Evolutionary conservation across 2,797 vertebrate species (phyloP).

Genomic region (Arrhamphus sclerolepis): DNA sequence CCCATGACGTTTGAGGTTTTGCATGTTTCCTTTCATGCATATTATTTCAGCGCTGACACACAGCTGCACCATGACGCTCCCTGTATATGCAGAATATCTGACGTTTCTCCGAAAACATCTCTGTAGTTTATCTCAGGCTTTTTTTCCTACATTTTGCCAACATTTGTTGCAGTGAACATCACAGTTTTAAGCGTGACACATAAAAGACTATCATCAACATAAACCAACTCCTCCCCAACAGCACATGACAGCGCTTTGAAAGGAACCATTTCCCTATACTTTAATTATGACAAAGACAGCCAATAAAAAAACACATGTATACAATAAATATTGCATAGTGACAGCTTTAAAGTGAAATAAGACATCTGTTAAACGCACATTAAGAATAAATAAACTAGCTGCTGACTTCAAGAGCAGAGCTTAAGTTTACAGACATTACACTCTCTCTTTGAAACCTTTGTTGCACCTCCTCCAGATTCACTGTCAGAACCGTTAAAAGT

Average conservation of each 20-base stretch:
- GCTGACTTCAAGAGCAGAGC: neutral
- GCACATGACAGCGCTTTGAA: constrained; percentile 8
- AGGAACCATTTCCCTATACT: neutral
- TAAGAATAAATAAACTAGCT: neutral
- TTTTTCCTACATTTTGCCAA: constrained; percentile 14
- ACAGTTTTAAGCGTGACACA: neutral
- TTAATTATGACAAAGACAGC: neutral
- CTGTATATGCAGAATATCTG: too few species aligned
- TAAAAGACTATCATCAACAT: constrained; percentile 12
- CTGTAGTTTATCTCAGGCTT: neutral
- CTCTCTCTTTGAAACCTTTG: neutral
- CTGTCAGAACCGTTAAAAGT: neutral
- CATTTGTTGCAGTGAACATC: neutral
- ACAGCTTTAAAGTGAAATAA: too few species aligned
- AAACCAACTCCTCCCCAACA: constrained; percentile 5
- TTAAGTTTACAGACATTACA: neutral
- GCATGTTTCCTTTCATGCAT: too few species aligned
- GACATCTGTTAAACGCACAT: neutral
- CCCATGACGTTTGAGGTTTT: too few species aligned
- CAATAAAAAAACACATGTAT: neutral
- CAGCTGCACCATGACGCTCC: too few species aligned
- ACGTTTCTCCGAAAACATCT: too few species aligned
- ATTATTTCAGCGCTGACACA: too few species aligned
- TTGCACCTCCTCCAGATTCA: constrained; percentile 2
- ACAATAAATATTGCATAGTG: neutral